These are phyloP conservation scores for Netelia inedita DNA, from an alignment of 2,888 invertebrate genomes.

Conservation along the genomic window DNA sequence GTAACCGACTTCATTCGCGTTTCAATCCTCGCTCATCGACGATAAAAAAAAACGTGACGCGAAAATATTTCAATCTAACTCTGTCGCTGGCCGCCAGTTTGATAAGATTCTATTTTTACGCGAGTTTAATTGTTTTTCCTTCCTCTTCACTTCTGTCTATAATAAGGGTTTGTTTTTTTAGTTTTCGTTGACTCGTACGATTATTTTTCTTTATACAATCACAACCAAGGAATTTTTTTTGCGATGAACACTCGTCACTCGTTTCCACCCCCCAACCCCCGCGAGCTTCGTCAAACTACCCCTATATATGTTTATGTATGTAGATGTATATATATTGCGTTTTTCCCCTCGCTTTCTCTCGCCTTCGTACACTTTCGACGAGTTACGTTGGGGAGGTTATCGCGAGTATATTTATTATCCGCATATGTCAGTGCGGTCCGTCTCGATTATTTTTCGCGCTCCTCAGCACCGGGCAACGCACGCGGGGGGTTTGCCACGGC, in stretches of 20 bases:
- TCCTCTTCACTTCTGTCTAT: background rate
- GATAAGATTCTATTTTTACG: background rate
- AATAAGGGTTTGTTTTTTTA: background rate
- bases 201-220: background rate
- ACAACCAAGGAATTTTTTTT: background rate
- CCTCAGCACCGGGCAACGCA: slow-evolving; percentile 61
- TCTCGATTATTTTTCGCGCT: slow-evolving; percentile 54
- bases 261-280: background rate
- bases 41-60: background rate
- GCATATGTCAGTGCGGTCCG: background rate
- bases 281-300: background rate
- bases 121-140: background rate
- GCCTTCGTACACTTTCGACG: background rate
- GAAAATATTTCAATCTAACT: background rate
- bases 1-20: slow-evolving; percentile 11
- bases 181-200: background rate
- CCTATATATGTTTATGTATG: background rate
- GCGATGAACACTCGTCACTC: background rate
- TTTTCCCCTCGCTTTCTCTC: background rate
- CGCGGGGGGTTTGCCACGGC: slow-evolving; percentile 74
- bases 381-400: slow-evolving; percentile 7
- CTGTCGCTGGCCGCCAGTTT: slow-evolving; percentile 47
- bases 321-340: background rate
- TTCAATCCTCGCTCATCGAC: background rate
- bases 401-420: slow-evolving; percentile 25